Evolutionary conservation across 2,888 invertebrate genomes (phyloP).

Genomic region (Euzetes globulus): DNA sequence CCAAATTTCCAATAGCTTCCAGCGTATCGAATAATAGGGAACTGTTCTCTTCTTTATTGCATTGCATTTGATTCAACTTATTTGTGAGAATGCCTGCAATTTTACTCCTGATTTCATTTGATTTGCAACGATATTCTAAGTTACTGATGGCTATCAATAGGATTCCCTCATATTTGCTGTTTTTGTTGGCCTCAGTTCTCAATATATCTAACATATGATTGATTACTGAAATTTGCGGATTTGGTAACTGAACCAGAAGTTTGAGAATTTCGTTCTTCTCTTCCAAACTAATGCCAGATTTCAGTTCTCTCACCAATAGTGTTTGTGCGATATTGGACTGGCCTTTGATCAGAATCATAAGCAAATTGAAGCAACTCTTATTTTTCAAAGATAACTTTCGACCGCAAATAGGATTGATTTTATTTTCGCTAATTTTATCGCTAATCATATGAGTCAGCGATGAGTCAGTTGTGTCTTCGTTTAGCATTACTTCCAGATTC

Average conservation of each 20-base stretch:
- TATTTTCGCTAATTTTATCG: not conserved
- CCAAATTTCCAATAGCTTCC: constrained; percentile 36
- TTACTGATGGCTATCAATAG: constrained; percentile 22
- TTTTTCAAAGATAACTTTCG: not conserved
- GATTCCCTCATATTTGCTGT: not conserved
- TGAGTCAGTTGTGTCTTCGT: constrained; percentile 16
- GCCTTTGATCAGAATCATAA: not conserved
- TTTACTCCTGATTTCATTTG: not conserved
- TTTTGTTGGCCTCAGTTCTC: not conserved
- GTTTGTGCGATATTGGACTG: constrained; percentile 21
- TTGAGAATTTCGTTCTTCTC: not conserved
- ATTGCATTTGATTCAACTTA: not conserved
- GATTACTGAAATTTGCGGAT: not conserved
- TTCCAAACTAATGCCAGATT: not conserved
- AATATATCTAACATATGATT: not conserved
- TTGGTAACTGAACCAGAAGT: constrained; percentile 5
- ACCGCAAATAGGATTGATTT: constrained; percentile 13
- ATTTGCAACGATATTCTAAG: constrained; percentile 7
- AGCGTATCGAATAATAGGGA: constrained; percentile 20
- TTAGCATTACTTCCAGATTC: constrained; percentile 17
- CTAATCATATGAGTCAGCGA: constrained; percentile 6
- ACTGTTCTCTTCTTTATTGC: not conserved
- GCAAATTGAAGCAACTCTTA: constrained; percentile 17
- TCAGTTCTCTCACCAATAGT: constrained; percentile 4
- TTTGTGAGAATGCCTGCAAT: not conserved